A percentile compares a stretch with the other conserved stretches of the same genome.
Evolutionary conservation across 2,888 invertebrate species (phyloP).

Genomic region (Bibio marci): DNA sequence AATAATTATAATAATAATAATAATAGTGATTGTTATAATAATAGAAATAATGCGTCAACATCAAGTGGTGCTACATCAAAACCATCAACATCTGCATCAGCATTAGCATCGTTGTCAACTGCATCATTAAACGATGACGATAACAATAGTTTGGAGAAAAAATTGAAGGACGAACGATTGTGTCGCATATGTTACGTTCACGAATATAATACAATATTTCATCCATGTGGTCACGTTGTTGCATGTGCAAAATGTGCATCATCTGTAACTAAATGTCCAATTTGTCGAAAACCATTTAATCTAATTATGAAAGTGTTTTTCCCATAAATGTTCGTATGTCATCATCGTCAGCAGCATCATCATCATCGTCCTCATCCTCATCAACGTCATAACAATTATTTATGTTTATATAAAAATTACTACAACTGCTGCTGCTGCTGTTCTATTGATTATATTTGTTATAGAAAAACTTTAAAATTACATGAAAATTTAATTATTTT

Average conservation of each 20-base stretch:
- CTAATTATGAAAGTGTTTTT: conserved; percentile 33
- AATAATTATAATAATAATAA: too few species aligned
- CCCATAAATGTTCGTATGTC: too few species aligned
- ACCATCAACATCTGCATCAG: neutral
- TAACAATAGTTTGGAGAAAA: conserved; percentile 11
- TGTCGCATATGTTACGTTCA: conserved; percentile 87
- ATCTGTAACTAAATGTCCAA: conserved; percentile 68
- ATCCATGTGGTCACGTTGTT: conserved; percentile 90
- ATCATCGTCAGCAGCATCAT: too few species aligned
- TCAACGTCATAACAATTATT: neutral
- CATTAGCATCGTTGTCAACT: conserved; percentile 5
- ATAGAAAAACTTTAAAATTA: too few species aligned
- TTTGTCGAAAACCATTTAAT: conserved; percentile 62
- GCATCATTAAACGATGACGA: conserved; percentile 9
- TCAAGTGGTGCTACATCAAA: conserved; percentile 1
- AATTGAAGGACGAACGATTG: conserved; percentile 38
- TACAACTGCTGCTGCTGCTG: too few species aligned
- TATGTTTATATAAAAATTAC: too few species aligned
- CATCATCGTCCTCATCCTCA: too few species aligned
- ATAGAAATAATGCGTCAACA: neutral
- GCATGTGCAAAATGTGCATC: conserved; percentile 85
- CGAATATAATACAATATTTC: conserved; percentile 77
- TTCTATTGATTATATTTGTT: too few species aligned
- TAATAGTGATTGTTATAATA: too few species aligned
- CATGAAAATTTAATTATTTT: too few species aligned